A percentile compares a stretch with the other conserved stretches of the same genome.
phyloP scores from a whole-genome alignment of 2,888 invertebrate species.

The Eutolmus rufibarbis region DNA sequence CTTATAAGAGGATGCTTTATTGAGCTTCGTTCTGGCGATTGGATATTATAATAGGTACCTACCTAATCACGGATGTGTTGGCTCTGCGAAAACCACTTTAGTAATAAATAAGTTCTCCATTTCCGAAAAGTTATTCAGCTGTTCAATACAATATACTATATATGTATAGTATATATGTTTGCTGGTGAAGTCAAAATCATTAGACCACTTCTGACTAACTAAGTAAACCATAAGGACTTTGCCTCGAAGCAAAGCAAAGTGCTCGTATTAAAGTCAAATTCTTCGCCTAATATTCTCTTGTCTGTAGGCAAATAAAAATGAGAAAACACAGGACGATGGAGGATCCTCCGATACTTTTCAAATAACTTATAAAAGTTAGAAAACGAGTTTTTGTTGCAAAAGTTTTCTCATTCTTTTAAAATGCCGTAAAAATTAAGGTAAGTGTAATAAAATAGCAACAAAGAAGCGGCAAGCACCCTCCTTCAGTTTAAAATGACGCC shows the following conservation, averaged over 20 bases:
- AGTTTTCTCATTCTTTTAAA: conserved; percentile 18
- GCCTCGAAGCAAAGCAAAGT: background rate
- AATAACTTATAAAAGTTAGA: conserved; percentile 11
- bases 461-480: background rate
- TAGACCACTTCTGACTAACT: background rate
- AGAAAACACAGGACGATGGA: background rate
- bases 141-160: background rate
- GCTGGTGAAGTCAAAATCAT: background rate
- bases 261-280: background rate
- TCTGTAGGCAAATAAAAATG: background rate
- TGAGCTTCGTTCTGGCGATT: too few species aligned
- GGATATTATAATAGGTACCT: too few species aligned
- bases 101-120: background rate
- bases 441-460: conserved; percentile 7
- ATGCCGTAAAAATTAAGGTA: conserved; percentile 17
- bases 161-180: background rate
- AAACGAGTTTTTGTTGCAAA: background rate
- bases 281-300: background rate
- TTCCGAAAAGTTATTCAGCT: background rate
- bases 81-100: background rate
- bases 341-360: background rate
- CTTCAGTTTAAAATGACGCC: background rate
- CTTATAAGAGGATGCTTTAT: too few species aligned
- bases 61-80: too few species aligned
- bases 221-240: background rate